Conservation (phyloP, 2,113 vertebrate genomes). For the Toxostoma redivivum region DNA sequence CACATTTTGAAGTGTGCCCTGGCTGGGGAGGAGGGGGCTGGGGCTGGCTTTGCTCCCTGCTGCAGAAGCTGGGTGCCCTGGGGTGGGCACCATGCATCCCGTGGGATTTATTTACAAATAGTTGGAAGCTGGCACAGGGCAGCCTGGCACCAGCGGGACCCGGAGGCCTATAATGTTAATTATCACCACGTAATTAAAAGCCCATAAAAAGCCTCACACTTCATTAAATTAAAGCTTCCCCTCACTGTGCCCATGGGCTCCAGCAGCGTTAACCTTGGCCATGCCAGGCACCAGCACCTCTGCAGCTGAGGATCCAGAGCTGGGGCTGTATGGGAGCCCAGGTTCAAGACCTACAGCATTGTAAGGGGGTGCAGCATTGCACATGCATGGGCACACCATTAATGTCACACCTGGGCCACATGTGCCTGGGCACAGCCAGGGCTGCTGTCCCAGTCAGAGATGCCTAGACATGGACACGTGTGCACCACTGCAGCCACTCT, state of each 20-base stretch:
- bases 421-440: accelerated
- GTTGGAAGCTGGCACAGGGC: conserved; percentile 45
- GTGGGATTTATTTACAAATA: conserved; percentile 52
- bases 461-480: accelerated
- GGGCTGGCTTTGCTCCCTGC: background rate
- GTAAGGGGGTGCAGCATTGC: background rate
- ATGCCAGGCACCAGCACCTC: background rate
- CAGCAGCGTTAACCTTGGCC: conserved; percentile 42
- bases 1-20: background rate
- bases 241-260: background rate
- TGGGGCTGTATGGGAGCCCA: background rate
- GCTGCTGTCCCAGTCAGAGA: background rate
- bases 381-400: accelerated
- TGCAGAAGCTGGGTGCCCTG: background rate
- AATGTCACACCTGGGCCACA: accelerated
- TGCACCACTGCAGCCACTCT: accelerated
- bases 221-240: conserved; percentile 70
- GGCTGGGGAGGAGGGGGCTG: accelerated
- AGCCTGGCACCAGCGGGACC: conserved; percentile 53
- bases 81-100: accelerated
- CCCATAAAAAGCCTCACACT: conserved; percentile 69
- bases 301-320: accelerated
- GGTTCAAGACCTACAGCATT: accelerated
- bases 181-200: conserved; percentile 74
- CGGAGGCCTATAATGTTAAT: conserved; percentile 68